These are phyloP conservation scores for Tupaia chinensis DNA, from an alignment of 2,113 vertebrate genomes.

Conservation along the genomic window DNA sequence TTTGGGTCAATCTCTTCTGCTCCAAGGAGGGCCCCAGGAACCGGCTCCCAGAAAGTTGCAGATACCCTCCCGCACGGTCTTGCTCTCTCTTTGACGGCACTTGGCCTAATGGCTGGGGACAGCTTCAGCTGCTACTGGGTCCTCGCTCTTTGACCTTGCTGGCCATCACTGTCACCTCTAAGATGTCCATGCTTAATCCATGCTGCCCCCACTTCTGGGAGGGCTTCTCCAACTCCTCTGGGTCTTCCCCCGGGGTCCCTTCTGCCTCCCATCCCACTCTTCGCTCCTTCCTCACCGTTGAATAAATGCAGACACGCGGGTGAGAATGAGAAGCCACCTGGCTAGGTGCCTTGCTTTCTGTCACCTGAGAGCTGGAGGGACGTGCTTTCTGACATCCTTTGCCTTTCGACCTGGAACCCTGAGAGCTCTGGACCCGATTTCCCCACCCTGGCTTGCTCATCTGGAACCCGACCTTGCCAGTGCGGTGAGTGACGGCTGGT, in stretches of 20 bases:
- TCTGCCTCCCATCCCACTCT: neutral
- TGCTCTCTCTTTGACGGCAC: neutral
- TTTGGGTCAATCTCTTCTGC: neutral
- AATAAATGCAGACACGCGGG: neutral
- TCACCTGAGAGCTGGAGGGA: neutral
- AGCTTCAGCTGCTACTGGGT: neutral
- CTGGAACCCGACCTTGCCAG: neutral
- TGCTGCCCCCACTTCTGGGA: accelerated
- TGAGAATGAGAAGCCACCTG: too few species aligned
- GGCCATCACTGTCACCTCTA: accelerated
- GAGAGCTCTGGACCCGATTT: neutral
- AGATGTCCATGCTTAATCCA: neutral
- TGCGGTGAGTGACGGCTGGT: accelerated
- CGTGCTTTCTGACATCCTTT: neutral
- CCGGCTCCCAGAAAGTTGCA: too few species aligned
- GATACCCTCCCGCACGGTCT: neutral
- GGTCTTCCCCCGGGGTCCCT: neutral
- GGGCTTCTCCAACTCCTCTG: accelerated
- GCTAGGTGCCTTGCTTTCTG: neutral
- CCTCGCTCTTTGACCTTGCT: neutral
- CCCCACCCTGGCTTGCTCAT: neutral
- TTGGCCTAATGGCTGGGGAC: neutral
- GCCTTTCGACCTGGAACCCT: neutral
- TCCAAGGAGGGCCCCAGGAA: neutral
- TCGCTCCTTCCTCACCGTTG: neutral